phyloP scores from a whole-genome alignment of 2,888 invertebrate genomes.

The Lasioglossum morio region DNA sequence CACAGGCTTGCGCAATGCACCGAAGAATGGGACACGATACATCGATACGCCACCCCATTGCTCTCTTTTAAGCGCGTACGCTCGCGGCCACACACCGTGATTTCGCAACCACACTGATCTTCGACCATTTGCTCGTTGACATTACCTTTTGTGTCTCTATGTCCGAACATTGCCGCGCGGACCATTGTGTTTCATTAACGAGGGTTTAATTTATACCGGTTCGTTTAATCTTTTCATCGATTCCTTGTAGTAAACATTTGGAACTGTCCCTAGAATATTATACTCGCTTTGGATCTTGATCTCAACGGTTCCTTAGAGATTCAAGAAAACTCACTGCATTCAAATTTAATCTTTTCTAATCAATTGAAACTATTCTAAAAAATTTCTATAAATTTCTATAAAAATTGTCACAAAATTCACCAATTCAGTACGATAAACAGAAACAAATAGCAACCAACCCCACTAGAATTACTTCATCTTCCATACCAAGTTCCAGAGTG shows the following conservation, averaged over 20 bases:
- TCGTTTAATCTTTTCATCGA: no score
- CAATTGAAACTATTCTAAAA: no score
- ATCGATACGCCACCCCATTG: slow-evolving; percentile 46
- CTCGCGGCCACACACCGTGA: slow-evolving; percentile 46
- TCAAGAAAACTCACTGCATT: no score
- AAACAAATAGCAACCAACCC: neutral
- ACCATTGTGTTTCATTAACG: no score
- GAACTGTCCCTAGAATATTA: no score
- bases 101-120: slow-evolving; percentile 18
- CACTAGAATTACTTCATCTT: neutral
- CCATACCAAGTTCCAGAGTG: neutral
- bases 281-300: no score
- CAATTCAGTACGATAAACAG: neutral
- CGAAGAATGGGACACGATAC: slow-evolving; percentile 60
- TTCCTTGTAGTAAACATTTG: no score
- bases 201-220: no score
- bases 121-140: neutral
- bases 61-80: slow-evolving; percentile 24
- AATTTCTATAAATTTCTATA: no score
- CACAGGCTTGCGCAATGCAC: slow-evolving; percentile 64
- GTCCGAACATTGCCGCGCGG: neutral
- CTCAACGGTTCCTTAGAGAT: no score
- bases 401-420: no score
- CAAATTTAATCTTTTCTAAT: no score
- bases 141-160: neutral